Conservation (phyloP, 2,888 invertebrate genomes). For the Cabera pusaria region DNA sequence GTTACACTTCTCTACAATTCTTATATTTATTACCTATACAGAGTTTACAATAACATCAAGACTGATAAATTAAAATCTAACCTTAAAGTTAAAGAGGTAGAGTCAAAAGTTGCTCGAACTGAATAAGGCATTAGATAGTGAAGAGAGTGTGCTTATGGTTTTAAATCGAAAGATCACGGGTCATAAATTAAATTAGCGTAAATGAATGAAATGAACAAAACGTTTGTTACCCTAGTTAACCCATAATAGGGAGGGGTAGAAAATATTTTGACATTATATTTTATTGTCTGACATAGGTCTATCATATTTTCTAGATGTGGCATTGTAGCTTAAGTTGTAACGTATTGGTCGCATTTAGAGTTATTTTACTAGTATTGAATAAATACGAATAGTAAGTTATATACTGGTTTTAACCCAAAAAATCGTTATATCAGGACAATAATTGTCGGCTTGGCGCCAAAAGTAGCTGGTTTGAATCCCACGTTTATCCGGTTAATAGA, state of each 20-base stretch:
- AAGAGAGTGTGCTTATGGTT: conserved; percentile 46
- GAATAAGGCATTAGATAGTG: conserved; percentile 26
- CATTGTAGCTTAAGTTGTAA: too few species aligned
- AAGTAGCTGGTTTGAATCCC: too few species aligned
- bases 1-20: conserved; percentile 63
- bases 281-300: too few species aligned
- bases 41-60: conserved; percentile 10
- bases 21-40: conserved; percentile 55
- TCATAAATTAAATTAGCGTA: conserved; percentile 77
- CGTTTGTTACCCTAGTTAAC: conserved; percentile 67
- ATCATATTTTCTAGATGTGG: too few species aligned
- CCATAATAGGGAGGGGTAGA: conserved; percentile 61
- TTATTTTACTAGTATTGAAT: too few species aligned
- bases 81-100: conserved; percentile 1
- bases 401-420: too few species aligned
- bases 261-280: conserved; percentile 77
- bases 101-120: neutral
- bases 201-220: conserved; percentile 63
- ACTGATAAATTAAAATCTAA: neutral
- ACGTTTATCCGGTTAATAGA: too few species aligned
- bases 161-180: conserved; percentile 61
- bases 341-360: too few species aligned
- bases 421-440: too few species aligned
- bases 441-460: too few species aligned
- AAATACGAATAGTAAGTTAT: too few species aligned